Base-by-base conservation (phyloP, 2,797 vertebrate species). In the Lacerta agilis region DNA sequence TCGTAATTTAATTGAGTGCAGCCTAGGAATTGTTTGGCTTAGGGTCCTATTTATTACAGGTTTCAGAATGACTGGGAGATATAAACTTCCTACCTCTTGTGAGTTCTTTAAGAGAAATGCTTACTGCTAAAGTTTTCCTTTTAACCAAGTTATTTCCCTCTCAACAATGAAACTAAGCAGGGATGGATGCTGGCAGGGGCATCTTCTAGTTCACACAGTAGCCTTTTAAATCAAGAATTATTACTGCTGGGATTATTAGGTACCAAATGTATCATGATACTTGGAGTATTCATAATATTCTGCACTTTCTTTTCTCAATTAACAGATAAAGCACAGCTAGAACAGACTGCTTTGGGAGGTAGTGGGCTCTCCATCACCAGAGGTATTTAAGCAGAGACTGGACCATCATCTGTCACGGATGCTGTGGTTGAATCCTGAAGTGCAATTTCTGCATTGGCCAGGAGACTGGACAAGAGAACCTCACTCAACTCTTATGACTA, bases 61-160 rank as follows among this genome's bases (percentile, higher is more conserved):
- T 92, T 94, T 92, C 91, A 92, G 88, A 89, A 93, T 91, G 83
- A 93, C 91, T 94, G 92, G 93, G 87, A 93, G 82, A 86, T 85
- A 15, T 82, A 88, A 90, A 80, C 43, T 72, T 41, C 58, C 43
- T 83, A 49, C 25, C 83, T 73, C 67, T 64, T 85, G 38, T 80
- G 38, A 2, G 38, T 85, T 73, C 9, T 75, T 36, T 64, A 49
- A 45, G 79, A 85, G 5, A 79, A 49, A 88, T 80, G 76, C 77
- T 72, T 88, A 43, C 67, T 38, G 18, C 20, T 49, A 18, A 84
- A 58, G 17, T 10, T 33, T 82, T 66, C 79, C 20, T 77, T 77
- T 67, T 29, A 80, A 66, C 8, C n/a, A 41, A 33, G 55, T 80
- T 80, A 88, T 79, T 66, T 66, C 15, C 38, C 67, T 67, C 67